Conservation (phyloP, 2,797 vertebrate species). For the Malacoctenus gilli region DNA sequence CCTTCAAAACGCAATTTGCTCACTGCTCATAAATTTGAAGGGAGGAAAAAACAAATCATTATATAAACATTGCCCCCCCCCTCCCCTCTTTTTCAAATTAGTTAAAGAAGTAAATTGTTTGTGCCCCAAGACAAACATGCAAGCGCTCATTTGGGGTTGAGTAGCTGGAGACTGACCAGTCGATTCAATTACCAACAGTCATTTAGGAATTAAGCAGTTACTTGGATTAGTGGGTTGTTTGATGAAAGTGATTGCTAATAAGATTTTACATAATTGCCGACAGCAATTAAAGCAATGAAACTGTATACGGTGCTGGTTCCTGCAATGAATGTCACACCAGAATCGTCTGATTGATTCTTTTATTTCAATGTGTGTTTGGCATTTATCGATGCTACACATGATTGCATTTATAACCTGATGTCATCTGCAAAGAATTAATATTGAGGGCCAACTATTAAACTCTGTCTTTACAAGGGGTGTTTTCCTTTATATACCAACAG, state of each 20-base stretch:
- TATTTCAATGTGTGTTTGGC: too few species aligned
- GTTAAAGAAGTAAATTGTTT: slow-evolving; percentile 38
- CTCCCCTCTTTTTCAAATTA: slow-evolving; percentile 48
- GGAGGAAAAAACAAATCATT: slow-evolving; percentile 22
- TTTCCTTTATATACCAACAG: too few species aligned
- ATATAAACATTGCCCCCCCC: slow-evolving; percentile 37
- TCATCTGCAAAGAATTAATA: too few species aligned
- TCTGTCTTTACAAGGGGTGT: too few species aligned
- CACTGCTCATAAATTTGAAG: slow-evolving; percentile 29
- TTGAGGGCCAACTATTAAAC: too few species aligned
- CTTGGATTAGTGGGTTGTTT: too few species aligned
- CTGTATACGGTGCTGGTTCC: too few species aligned
- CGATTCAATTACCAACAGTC: slow-evolving; percentile 57
- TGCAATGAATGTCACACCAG: too few species aligned
- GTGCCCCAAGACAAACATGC: slow-evolving; percentile 49
- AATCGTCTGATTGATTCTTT: too few species aligned
- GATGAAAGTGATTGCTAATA: slow-evolving; percentile 19
- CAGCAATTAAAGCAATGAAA: slow-evolving; percentile 5
- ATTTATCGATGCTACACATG: too few species aligned
- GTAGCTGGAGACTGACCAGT: slow-evolving; percentile 33
- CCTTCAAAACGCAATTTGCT: slow-evolving; percentile 72
- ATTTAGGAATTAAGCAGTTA: slow-evolving; percentile 37
- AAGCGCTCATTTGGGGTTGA: slow-evolving; percentile 50
- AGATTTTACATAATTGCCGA: slow-evolving; percentile 2
- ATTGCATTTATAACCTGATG: too few species aligned